Evolutionary conservation across 92 coral and sea anemone genomes (phyloP).

Genomic region (Montipora capitata): DNA sequence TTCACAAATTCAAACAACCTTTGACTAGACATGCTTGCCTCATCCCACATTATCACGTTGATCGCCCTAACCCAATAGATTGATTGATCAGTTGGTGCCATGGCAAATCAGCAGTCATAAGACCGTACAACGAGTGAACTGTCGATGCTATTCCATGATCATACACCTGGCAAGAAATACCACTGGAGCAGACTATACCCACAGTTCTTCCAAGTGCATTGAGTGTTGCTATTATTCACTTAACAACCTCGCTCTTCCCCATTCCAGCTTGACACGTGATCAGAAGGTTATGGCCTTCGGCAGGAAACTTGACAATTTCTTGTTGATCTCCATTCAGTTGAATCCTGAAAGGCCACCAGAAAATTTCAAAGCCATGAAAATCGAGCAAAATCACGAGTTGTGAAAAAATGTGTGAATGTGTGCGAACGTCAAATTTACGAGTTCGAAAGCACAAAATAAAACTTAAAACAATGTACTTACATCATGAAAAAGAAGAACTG

Average conservation of each 20-base stretch:
- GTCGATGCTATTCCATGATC: neutral
- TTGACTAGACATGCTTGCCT: neutral
- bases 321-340: neutral
- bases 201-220: neutral
- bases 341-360: neutral
- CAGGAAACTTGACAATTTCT: too few relatives aligned
- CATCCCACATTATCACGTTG: neutral
- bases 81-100: neutral
- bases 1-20: too few relatives aligned
- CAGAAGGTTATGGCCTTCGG: too few relatives aligned
- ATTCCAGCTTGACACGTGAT: too few relatives aligned
- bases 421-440: slow-evolving; percentile 5
- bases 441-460: slow-evolving; percentile 13
- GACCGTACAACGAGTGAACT: neutral
- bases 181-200: neutral
- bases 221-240: neutral
- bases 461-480: slow-evolving; percentile 7
- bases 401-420: neutral
- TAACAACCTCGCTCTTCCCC: neutral
- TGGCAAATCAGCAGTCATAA: neutral
- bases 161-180: neutral
- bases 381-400: too few relatives aligned
- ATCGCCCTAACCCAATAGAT: neutral
- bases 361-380: neutral
- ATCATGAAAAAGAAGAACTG: neutral